Percentiles rank a stretch among this genome's conserved stretches.
phyloP scores from a whole-genome alignment of 2,113 vertebrate genomes.

The Ictidomys tridecemlineatus region DNA sequence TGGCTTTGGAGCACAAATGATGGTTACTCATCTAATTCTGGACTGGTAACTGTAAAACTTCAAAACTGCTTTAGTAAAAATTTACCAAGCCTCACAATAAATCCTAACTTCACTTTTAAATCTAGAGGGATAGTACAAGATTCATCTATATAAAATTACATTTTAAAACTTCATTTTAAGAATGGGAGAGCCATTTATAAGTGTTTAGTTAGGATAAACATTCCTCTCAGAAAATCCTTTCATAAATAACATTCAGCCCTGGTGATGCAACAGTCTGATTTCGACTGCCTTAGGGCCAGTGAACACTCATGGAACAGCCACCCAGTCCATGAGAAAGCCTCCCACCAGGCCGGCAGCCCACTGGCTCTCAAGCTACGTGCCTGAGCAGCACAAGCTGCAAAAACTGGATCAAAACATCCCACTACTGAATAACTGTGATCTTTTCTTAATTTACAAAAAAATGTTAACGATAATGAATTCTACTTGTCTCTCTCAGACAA shows the following conservation, averaged over 20 bases:
- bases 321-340: not conserved
- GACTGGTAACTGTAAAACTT: not conserved
- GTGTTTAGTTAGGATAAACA: not conserved
- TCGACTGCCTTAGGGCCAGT: not conserved
- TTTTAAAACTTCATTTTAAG: conserved; percentile 25
- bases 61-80: not conserved
- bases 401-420: not conserved
- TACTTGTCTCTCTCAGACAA: not conserved
- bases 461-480: conserved; percentile 16
- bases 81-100: conserved; percentile 22
- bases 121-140: not conserved
- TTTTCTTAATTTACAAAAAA: conserved; percentile 40
- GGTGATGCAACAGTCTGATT: conserved; percentile 11
- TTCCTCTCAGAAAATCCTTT: conserved; percentile 50
- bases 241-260: conserved; percentile 37
- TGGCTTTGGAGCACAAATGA: not conserved
- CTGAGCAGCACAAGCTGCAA: not conserved
- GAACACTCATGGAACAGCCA: conserved; percentile 8
- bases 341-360: not conserved
- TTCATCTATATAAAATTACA: conserved; percentile 27
- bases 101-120: conserved; percentile 49
- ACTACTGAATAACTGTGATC: not conserved
- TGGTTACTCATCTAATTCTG: conserved; percentile 40
- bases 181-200: not conserved
- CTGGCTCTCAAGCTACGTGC: not conserved